A percentile compares a stretch with the other conserved stretches of the same genome.
phyloP scores from a whole-genome alignment of 2,888 invertebrate genomes.

The Cremastinae sp. region DNA sequence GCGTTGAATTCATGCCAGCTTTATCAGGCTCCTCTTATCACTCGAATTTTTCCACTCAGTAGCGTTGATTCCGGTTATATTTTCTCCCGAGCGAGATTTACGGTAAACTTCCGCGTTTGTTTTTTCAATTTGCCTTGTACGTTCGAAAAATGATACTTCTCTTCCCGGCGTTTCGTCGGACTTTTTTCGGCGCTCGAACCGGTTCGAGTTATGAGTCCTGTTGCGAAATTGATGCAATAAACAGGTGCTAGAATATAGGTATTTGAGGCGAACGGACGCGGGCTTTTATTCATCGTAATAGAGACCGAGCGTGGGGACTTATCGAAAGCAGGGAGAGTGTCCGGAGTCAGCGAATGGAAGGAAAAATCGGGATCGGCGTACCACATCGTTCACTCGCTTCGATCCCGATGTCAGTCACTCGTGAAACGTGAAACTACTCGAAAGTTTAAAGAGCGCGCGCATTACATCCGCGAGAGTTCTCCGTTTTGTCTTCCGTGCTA shows the following conservation, averaged over 20 bases:
- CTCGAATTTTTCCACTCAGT: too few species aligned
- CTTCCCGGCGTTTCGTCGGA: neutral
- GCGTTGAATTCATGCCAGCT: neutral
- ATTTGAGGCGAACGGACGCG: neutral
- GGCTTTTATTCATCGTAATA: neutral
- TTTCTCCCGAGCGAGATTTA: too few species aligned
- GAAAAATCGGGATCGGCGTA: conserved; percentile 44
- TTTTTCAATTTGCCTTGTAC: too few species aligned
- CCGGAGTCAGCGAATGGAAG: neutral
- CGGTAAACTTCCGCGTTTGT: too few species aligned
- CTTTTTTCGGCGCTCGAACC: neutral
- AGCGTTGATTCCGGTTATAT: too few species aligned
- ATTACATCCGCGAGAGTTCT: conserved; percentile 21
- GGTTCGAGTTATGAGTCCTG: conserved; percentile 21
- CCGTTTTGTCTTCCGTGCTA: conserved; percentile 7
- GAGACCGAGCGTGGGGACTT: conserved; percentile 27
- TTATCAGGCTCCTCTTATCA: too few species aligned
- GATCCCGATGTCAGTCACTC: conserved; percentile 66
- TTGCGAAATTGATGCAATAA: conserved; percentile 34
- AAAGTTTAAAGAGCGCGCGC: conserved; percentile 60
- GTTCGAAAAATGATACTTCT: neutral
- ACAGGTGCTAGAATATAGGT: conserved; percentile 5
- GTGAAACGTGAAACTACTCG: conserved; percentile 69
- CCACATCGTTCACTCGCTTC: conserved; percentile 37
- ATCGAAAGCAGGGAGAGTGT: conserved; percentile 11